These are phyloP conservation scores for Euproctis similis DNA, from an alignment of 2,888 invertebrate species.

Conservation along the genomic window DNA sequence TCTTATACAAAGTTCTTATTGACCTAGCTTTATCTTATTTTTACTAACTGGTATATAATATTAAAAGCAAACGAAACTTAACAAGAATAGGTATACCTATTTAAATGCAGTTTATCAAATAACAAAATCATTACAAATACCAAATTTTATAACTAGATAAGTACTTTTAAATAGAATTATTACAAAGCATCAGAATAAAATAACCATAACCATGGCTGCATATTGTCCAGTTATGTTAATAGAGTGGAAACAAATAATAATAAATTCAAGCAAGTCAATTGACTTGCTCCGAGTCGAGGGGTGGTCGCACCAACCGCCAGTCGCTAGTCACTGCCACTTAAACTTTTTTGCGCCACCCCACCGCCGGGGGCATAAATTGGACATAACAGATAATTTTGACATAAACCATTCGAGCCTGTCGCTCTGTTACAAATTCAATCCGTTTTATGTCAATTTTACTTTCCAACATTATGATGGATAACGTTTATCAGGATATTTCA, in stretches of 20 bases:
- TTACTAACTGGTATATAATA: no score
- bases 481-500: neutral
- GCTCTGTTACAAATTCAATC: slow-evolving; percentile 41
- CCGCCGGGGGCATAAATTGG: slow-evolving; percentile 56
- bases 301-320: slow-evolving; percentile 33
- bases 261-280: slow-evolving; percentile 68
- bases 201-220: slow-evolving; percentile 3
- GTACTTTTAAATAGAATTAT: no score
- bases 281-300: slow-evolving; percentile 36
- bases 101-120: no score
- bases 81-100: no score
- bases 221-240: slow-evolving; percentile 13
- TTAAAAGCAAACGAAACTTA: no score
- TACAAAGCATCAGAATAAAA: no score
- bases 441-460: slow-evolving; percentile 63
- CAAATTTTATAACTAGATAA: no score
- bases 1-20: no score
- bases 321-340: slow-evolving; percentile 38
- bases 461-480: slow-evolving; percentile 33
- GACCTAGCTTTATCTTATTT: no score
- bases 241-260: slow-evolving; percentile 40
- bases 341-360: slow-evolving; percentile 52
- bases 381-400: slow-evolving; percentile 68
- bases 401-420: slow-evolving; percentile 68
- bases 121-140: no score